Percentiles rank a stretch among this genome's conserved stretches.
Conservation (phyloP, 30 jellyfish, hydroid and myxozoan genomes). For the Aurelia coerulea region DNA sequence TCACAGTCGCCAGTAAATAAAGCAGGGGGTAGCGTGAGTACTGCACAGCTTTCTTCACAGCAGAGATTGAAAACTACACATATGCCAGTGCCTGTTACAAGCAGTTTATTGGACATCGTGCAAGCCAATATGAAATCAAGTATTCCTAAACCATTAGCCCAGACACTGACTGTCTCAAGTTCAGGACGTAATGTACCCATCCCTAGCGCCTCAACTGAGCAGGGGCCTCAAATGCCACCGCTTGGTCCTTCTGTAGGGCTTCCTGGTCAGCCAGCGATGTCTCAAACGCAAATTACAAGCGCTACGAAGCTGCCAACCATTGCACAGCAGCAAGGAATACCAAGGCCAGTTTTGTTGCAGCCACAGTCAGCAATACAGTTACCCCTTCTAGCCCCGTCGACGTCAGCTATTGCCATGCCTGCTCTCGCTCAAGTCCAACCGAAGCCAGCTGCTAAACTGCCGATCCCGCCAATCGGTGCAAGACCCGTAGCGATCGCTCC, state of each 20-base stretch:
- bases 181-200: conserved; percentile 3
- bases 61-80: not conserved
- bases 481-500: conserved; percentile 80
- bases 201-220: conserved; percentile 12
- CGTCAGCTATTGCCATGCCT: conserved; percentile 25
- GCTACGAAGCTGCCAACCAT: conserved; percentile 6
- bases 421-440: conserved; percentile 49
- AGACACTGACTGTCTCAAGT: conserved; percentile 28
- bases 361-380: conserved; percentile 30
- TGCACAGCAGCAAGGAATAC: not conserved
- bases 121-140: not conserved
- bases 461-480: conserved; percentile 9
- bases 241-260: not conserved
- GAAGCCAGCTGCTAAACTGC: conserved; percentile 14
- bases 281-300: not conserved
- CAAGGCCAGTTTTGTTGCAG: conserved; percentile 11
- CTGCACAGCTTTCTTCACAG: too few relatives aligned
- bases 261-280: not conserved
- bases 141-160: not conserved
- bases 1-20: not conserved
- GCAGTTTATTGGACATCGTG: not conserved
- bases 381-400: conserved; percentile 42
- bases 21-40: not conserved
- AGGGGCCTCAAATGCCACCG: conserved; percentile 12
- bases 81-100: not conserved